Conservation (phyloP, 2,113 vertebrate genomes). For the Gorilla gorilla region DNA sequence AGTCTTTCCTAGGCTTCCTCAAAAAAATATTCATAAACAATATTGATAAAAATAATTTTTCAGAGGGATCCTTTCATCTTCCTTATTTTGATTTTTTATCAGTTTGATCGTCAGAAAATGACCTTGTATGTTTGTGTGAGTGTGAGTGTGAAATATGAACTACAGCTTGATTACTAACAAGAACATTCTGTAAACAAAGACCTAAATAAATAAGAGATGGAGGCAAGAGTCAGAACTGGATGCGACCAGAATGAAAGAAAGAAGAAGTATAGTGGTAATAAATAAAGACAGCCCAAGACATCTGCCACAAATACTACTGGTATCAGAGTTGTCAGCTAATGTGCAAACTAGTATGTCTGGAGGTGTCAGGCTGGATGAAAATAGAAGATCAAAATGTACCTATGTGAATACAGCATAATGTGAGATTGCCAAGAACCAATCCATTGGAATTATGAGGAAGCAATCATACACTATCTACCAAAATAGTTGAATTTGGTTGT, state of each 20-base stretch:
- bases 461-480: neutral
- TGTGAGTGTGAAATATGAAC: neutral
- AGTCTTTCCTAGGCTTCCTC: neutral
- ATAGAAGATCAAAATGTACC: neutral
- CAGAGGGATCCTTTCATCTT: neutral
- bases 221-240: neutral
- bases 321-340: neutral
- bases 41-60: neutral
- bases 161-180: neutral
- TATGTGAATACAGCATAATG: neutral
- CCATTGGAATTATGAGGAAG: neutral
- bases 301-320: neutral
- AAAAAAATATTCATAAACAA: neutral
- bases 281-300: neutral
- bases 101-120: neutral
- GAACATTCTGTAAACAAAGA: neutral
- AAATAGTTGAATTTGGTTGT: neutral
- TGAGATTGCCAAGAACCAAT: neutral
- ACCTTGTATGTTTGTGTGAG: neutral
- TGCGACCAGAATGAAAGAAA: neutral
- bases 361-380: neutral
- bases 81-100: neutral
- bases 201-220: neutral
- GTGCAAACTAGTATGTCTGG: neutral
- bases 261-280: neutral